phyloP scores from a whole-genome alignment of 2,888 invertebrate species.

The Xylophagus ater region DNA sequence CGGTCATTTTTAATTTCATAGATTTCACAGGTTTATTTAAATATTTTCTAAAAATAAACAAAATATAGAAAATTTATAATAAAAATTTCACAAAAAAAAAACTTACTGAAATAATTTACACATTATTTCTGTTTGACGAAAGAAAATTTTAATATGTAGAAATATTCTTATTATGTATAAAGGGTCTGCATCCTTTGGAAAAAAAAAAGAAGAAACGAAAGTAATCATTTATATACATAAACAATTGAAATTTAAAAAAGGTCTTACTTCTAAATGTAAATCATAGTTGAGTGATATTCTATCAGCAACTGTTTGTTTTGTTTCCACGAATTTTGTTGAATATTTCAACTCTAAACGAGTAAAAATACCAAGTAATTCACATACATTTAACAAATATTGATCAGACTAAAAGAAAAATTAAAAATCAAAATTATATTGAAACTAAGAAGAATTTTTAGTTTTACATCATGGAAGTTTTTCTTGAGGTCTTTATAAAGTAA shows the following conservation, averaged over 20 bases:
- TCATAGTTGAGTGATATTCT: constrained; percentile 10
- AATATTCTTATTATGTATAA: constrained; percentile 6
- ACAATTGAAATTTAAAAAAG: background rate
- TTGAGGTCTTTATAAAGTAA: constrained; percentile 6
- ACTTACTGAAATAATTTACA: constrained; percentile 9
- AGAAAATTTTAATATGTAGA: constrained; percentile 2
- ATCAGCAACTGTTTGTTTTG: constrained; percentile 1
- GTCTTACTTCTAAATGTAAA: constrained; percentile 7
- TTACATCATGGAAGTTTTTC: constrained; percentile 5
- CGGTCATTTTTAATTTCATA: constrained; percentile 1
- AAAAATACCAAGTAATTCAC: constrained; percentile 7
- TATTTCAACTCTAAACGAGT: constrained; percentile 9
- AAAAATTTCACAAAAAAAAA: background rate
- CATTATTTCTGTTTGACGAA: constrained; percentile 8
- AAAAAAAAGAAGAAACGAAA: background rate
- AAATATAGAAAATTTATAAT: background rate
- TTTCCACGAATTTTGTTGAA: constrained; percentile 11
- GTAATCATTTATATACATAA: background rate
- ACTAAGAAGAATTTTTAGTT: background rate
- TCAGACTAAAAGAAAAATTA: constrained; percentile 1
- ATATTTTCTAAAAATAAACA: constrained; percentile 11
- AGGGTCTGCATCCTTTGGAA: background rate
- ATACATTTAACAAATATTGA: constrained; percentile 5
- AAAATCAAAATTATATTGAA: background rate
- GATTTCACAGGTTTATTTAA: background rate